These are phyloP conservation scores for Calephelis virginiensis DNA, from an alignment of 1,140 invertebrate genomes.

Conservation along the genomic window DNA sequence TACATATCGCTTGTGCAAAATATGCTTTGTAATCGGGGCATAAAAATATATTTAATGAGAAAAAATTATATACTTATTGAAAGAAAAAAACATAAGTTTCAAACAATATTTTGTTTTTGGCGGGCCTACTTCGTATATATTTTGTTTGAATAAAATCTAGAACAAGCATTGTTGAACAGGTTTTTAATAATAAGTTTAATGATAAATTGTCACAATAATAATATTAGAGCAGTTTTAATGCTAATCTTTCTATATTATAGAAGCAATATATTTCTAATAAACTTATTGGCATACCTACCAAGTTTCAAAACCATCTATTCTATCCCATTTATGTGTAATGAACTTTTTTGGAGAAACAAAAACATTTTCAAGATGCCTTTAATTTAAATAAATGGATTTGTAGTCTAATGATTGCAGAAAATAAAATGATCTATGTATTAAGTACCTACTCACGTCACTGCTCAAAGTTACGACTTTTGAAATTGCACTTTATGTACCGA, in stretches of 20 bases:
- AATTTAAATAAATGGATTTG: background rate
- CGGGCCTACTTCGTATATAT: conserved; percentile 9
- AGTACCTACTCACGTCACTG: too few species aligned
- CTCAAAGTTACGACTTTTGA: too few species aligned
- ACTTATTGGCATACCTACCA: conserved; percentile 27
- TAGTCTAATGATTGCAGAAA: too few species aligned
- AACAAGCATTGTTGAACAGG: conserved; percentile 14
- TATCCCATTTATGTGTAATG: too few species aligned
- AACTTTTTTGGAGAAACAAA: conserved; percentile 28
- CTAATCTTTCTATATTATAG: conserved; percentile 58
- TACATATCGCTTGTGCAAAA: conserved; percentile 74
- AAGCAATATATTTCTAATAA: conserved; percentile 68
- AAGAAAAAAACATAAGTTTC: conserved; percentile 9
- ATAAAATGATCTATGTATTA: too few species aligned
- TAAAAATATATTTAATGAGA: conserved; percentile 35
- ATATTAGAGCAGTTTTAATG: conserved; percentile 44
- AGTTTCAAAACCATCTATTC: conserved; percentile 1
- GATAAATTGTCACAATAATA: conserved; percentile 13
- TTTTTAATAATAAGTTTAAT: conserved; percentile 2
- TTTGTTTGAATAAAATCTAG: conserved; percentile 4
- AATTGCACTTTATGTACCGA: background rate
- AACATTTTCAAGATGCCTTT: conserved; percentile 13
- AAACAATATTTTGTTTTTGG: conserved; percentile 20
- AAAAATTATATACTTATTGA: conserved; percentile 19
- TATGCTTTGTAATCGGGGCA: conserved; percentile 37